Percentiles rank a stretch among this genome's conserved stretches.
Evolutionary conservation across 2,113 vertebrate genomes (phyloP).

Genomic region (Mus musculus): DNA sequence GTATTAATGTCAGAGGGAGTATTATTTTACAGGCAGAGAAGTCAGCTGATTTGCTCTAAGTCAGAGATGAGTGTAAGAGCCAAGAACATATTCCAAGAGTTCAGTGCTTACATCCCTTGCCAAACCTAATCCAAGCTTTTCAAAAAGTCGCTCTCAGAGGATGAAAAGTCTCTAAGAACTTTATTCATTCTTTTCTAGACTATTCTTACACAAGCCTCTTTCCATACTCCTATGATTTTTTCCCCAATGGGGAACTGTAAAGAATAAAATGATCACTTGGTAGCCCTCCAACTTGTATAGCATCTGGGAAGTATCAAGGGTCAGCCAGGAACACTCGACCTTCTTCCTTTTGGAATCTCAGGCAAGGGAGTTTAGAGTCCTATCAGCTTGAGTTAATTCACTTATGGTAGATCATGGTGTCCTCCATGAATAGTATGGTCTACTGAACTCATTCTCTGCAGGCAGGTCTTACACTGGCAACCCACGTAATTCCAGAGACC

Average conservation of each 20-base stretch:
- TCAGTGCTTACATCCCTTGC: conserved; percentile 49
- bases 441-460: conserved; percentile 72
- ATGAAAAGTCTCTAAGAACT: not conserved
- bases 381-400: conserved; percentile 69
- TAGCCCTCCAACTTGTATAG: accelerated
- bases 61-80: conserved; percentile 59
- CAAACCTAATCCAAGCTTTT: conserved; percentile 59
- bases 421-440: conserved; percentile 54
- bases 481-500: conserved; percentile 71
- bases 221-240: conserved; percentile 10
- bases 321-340: not conserved
- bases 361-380: conserved; percentile 54
- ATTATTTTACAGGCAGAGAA: conserved; percentile 73
- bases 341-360: conserved; percentile 21
- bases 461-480: conserved; percentile 77
- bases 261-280: not conserved
- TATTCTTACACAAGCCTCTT: not conserved
- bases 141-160: conserved; percentile 37
- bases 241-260: conserved; percentile 42
- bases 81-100: conserved; percentile 69
- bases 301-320: not conserved
- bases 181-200: conserved; percentile 49
- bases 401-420: conserved; percentile 51
- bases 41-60: conserved; percentile 70
- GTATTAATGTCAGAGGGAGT: conserved; percentile 76